These are phyloP conservation scores for Leptogaster cylindrica DNA, from an alignment of 2,888 invertebrate species.

Conservation along the genomic window DNA sequence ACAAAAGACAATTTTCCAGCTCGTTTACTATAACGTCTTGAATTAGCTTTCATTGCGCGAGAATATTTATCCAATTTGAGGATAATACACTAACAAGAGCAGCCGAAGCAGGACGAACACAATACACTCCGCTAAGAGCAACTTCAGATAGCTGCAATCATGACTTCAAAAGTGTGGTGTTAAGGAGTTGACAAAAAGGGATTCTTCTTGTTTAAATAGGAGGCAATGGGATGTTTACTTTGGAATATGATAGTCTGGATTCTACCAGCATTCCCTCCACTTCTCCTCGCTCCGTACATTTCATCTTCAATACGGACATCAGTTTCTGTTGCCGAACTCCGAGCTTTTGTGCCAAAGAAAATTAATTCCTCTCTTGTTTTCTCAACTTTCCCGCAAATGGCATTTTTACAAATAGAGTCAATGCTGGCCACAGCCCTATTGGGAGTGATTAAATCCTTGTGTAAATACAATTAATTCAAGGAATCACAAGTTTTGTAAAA, in stretches of 20 bases:
- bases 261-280: slow-evolving; percentile 37
- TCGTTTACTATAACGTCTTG: slow-evolving; percentile 46
- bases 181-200: slow-evolving; percentile 40
- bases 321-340: not conserved
- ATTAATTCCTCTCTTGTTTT: slow-evolving; percentile 38
- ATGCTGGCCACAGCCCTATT: not conserved
- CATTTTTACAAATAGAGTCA: slow-evolving; percentile 19
- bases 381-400: slow-evolving; percentile 7
- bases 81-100: slow-evolving; percentile 43
- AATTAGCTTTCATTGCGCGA: slow-evolving; percentile 47
- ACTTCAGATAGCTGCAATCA: slow-evolving; percentile 45
- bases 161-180: slow-evolving; percentile 44
- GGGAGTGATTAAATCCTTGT: slow-evolving; percentile 1
- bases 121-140: slow-evolving; percentile 40
- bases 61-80: slow-evolving; percentile 43
- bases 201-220: slow-evolving; percentile 43
- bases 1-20: slow-evolving; percentile 46
- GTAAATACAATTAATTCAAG: too few species aligned
- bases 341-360: slow-evolving; percentile 23
- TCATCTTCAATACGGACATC: too few species aligned
- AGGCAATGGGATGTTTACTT: slow-evolving; percentile 46
- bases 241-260: slow-evolving; percentile 38
- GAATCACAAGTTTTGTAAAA: too few species aligned
- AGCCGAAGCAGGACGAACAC: slow-evolving; percentile 34
- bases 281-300: not conserved